Evolutionary conservation across 2,888 invertebrate genomes (phyloP).

Genomic region (Nymphalis c-album): DNA sequence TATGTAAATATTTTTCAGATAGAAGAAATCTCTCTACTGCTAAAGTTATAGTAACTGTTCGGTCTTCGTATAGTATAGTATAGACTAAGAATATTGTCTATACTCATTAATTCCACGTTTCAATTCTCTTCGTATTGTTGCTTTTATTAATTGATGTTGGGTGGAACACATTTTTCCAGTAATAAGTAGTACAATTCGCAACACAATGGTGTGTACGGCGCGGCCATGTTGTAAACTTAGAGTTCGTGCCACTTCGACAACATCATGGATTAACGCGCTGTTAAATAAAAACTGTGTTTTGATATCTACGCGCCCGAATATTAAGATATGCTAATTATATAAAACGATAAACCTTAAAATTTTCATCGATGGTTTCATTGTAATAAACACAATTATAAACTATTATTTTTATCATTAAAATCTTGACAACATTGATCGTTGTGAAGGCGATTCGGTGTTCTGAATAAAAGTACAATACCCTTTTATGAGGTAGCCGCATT

Average conservation of each 20-base stretch:
- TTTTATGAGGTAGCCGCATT: slow-evolving; percentile 41
- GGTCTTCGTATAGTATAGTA: too few species aligned
- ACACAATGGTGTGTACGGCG: slow-evolving; percentile 51
- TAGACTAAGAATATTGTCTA: too few species aligned
- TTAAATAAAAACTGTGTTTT: slow-evolving; percentile 16
- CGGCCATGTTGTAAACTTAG: slow-evolving; percentile 52
- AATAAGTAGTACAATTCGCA: slow-evolving; percentile 42
- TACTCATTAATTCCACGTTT: slow-evolving; percentile 2
- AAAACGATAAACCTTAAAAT: neutral
- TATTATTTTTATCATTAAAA: neutral
- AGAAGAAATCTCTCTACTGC: neutral
- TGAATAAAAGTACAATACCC: slow-evolving; percentile 39
- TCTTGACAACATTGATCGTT: slow-evolving; percentile 4
- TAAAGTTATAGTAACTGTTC: neutral
- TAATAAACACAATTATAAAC: neutral
- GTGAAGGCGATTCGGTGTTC: slow-evolving; percentile 15
- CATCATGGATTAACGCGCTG: slow-evolving; percentile 56
- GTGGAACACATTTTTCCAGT: slow-evolving; percentile 34
- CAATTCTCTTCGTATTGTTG: slow-evolving; percentile 3
- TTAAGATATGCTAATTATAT: neutral
- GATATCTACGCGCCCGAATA: neutral
- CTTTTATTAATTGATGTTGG: slow-evolving; percentile 15
- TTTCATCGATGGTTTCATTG: neutral
- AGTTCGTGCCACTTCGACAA: slow-evolving; percentile 54
- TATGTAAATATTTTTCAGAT: neutral